phyloP scores from a whole-genome alignment of 2,797 vertebrate genomes.

The Semotilus atromaculatus region DNA sequence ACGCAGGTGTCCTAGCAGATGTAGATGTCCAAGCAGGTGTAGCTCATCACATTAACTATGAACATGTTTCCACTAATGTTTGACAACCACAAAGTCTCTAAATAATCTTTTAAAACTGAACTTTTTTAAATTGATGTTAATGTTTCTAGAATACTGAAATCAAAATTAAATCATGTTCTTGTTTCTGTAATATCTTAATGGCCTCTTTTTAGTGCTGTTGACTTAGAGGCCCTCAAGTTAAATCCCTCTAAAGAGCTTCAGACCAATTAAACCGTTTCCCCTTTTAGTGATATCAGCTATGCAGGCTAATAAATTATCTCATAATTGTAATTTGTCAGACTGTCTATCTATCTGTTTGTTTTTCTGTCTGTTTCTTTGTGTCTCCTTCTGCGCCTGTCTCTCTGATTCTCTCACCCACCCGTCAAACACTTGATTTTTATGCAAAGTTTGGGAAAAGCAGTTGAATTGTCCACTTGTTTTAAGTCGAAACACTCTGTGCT shows the following conservation, averaged over 20 bases:
- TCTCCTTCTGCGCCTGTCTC: constrained; percentile 4
- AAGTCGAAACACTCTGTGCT: constrained; percentile 66
- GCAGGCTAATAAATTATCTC: constrained; percentile 16
- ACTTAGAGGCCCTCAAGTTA: constrained; percentile 14
- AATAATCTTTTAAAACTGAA: not conserved
- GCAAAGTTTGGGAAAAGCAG: constrained; percentile 66
- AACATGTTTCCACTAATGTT: not conserved
- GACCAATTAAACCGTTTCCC: constrained; percentile 26
- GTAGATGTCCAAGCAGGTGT: constrained; percentile 24
- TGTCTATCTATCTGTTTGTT: constrained; percentile 17
- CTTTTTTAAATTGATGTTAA: not conserved
- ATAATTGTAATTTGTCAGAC: constrained; percentile 30
- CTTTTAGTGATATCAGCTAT: constrained; percentile 7
- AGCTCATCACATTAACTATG: constrained; percentile 1
- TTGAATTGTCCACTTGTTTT: constrained; percentile 75
- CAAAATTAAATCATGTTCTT: not conserved
- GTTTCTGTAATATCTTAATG: not conserved
- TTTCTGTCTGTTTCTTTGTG: constrained; percentile 31
- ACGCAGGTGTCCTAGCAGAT: constrained; percentile 16
- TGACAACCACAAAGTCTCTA: constrained; percentile 6
- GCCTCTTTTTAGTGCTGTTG: constrained; percentile 16
- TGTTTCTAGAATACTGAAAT: not conserved
- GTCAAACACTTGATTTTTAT: constrained; percentile 64
- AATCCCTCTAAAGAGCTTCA: constrained; percentile 33
- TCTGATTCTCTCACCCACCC: constrained; percentile 64